Evolutionary conservation across 1,140 invertebrate genomes (phyloP).

Genomic region (Anagrus nilaparvatae): DNA sequence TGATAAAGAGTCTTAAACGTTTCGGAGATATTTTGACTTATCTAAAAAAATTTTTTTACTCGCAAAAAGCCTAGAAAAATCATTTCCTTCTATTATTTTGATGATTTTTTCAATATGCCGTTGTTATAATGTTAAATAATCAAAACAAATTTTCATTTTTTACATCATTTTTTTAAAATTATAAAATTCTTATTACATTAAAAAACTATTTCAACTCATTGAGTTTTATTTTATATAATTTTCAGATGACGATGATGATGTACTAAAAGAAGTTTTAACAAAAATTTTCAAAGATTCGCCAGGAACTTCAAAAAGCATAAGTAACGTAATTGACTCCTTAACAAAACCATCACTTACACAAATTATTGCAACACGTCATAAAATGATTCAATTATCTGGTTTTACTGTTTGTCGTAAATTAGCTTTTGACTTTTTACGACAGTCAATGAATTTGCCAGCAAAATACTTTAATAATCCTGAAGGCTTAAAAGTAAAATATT

Average conservation of each 20-base stretch:
- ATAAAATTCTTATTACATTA: no score
- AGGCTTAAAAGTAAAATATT: conserved; percentile 7
- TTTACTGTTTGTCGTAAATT: conserved; percentile 35
- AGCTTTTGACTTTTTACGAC: conserved; percentile 32
- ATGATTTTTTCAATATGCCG: no score
- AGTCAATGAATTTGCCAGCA: conserved; percentile 19
- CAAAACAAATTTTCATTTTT: no score
- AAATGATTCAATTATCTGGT: conserved; percentile 33
- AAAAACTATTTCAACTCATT: no score
- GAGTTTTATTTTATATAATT: no score
- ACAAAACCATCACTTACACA: conserved; percentile 20
- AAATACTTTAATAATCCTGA: conserved; percentile 5
- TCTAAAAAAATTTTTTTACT: no score
- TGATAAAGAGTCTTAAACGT: no score
- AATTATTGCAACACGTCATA: conserved; percentile 24
- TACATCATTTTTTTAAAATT: no score
- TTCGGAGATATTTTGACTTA: no score
- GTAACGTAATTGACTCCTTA: conserved; percentile 24
- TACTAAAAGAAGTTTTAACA: conserved; percentile 30
- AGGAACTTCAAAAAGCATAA: conserved; percentile 23
- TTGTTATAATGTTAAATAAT: no score
- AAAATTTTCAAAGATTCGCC: conserved; percentile 37
- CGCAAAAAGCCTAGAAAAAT: no score
- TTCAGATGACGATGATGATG: conserved; percentile 33
- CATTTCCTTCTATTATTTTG: no score